Conservation (phyloP, 2,797 vertebrate genomes). For the Chaetodon trifasciatus region DNA sequence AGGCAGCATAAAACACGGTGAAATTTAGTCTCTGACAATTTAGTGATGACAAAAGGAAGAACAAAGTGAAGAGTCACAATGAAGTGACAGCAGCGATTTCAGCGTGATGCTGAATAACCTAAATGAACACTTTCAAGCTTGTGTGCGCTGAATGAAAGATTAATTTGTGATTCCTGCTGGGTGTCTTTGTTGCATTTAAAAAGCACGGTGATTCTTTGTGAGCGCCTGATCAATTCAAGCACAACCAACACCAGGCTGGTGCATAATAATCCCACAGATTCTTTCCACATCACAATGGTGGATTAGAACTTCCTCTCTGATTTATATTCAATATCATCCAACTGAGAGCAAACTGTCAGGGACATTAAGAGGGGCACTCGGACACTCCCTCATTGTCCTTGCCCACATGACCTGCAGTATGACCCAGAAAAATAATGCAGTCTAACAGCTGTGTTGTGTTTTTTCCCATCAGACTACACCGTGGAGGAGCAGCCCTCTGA, state of each 20-base stretch:
- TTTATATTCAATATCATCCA: background rate
- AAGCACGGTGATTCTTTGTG: background rate
- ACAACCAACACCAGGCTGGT: background rate
- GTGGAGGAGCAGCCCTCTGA: slow-evolving; percentile 98
- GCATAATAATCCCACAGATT: background rate
- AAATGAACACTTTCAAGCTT: background rate
- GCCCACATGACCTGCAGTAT: too few relatives aligned
- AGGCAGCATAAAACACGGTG: background rate
- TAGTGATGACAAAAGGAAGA: background rate
- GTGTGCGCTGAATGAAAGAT: background rate
- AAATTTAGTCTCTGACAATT: background rate
- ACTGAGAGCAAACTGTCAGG: background rate
- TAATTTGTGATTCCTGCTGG: background rate
- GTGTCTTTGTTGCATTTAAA: background rate
- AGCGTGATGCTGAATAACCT: background rate
- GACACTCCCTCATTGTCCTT: too few relatives aligned
- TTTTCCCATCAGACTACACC: slow-evolving; percentile 90
- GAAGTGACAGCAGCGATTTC: slow-evolving; percentile 4
- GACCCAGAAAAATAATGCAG: background rate
- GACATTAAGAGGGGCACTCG: too few relatives aligned
- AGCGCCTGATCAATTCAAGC: background rate
- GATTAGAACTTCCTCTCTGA: background rate
- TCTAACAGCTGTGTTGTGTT: background rate
- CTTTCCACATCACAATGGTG: background rate
- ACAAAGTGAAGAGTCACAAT: background rate